phyloP scores from a whole-genome alignment of 2,888 invertebrate genomes.

The Fragum sueziense region DNA sequence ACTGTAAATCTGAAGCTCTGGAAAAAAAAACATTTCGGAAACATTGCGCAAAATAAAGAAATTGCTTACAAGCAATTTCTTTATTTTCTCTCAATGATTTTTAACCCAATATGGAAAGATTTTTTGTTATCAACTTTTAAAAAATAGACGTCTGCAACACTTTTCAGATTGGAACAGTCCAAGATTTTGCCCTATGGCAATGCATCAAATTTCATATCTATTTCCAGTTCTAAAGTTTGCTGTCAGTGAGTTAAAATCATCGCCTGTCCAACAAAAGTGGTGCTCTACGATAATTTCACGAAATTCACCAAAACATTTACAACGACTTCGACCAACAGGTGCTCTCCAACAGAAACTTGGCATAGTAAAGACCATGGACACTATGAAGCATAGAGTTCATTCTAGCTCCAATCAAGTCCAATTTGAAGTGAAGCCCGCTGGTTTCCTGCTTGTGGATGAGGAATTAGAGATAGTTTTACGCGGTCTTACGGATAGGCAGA shows the following conservation, averaged over 20 bases:
- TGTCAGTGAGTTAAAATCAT: not conserved
- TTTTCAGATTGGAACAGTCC: too few species aligned
- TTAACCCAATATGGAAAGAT: too few species aligned
- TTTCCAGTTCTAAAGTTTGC: not conserved
- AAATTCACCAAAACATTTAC: not conserved
- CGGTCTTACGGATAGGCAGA: conserved; percentile 42
- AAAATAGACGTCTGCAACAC: too few species aligned
- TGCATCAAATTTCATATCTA: too few species aligned
- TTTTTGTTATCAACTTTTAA: too few species aligned
- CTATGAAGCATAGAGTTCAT: not conserved
- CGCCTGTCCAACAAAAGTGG: not conserved
- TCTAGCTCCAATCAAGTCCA: not conserved
- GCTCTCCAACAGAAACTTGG: not conserved
- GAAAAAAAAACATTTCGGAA: too few species aligned
- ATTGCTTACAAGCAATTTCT: too few species aligned
- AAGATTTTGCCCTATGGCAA: too few species aligned
- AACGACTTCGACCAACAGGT: not conserved
- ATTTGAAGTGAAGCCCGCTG: conserved; percentile 28
- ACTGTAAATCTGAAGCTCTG: too few species aligned
- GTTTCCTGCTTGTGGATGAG: conserved; percentile 56
- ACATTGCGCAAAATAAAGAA: too few species aligned
- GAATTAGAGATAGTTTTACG: conserved; percentile 46
- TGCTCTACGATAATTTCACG: not conserved
- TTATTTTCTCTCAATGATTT: too few species aligned
- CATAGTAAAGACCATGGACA: not conserved